Evolutionary conservation across 1,140 invertebrate genomes (phyloP), one percentile per base, ranked within the genome.

Genomic region (Eciton burchellii): DNA sequence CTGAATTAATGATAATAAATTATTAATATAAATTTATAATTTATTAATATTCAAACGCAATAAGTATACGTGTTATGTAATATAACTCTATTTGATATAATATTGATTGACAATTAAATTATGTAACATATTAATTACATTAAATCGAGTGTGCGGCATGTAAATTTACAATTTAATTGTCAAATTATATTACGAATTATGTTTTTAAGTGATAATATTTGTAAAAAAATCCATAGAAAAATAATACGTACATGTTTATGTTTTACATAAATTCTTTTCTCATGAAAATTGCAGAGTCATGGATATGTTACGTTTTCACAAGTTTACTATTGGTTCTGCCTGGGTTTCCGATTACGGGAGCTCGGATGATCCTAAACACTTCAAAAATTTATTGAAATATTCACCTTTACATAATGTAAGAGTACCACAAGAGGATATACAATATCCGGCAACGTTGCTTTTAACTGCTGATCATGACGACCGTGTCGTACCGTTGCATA

Each of bases 381-480:
- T 99, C 91, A 94, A 98, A 21, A 97, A 97, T 94, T 93, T 99
- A 11, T 95, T 97, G 35, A 98, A 98, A 94, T 99, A 98, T 94
- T 99, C 99, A 11, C 99, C 99, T 0, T 94, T 99, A 9, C 99
- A 99, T 93, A 99, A 99, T 92, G 96, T 99, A 6, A 94, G 94
- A 59, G 90, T 96, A 19, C 97, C 98, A 0, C 90, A 94, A 71
- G 94, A 92, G 60, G 92, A 91, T 21, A 89, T 90, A 6, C 95
- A 99, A 94, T 99, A 99, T 95, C 99, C 99, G 35, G 96, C 98
- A 6, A 97, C 96, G 3, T 93, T 99, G 24, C 94, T 99, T 45
- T 92, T 98, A 73, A 99, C 99, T 26, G 99, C 98, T 19, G 99
- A 99, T 95, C 99, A 99, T 93, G 99, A 99, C 94, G 99, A 99